Evolutionary conservation across 2,113 vertebrate genomes (phyloP).

Genomic region (Zosterops japonicus): DNA sequence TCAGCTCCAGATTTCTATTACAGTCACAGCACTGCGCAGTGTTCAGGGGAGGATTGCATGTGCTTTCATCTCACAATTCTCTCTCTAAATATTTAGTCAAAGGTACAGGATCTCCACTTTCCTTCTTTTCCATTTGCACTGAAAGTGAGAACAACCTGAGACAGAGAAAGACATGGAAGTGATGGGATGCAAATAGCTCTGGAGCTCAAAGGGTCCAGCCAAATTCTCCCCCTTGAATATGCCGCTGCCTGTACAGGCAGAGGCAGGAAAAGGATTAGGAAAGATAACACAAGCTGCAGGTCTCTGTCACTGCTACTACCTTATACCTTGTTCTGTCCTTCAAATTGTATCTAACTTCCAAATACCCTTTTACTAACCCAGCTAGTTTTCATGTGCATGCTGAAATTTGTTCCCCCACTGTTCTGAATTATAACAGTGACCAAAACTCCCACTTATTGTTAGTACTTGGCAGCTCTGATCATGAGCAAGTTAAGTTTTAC

Average conservation of each 20-base stretch:
- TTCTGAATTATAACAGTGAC: not conserved
- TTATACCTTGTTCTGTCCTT: not conserved
- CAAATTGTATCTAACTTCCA: not conserved
- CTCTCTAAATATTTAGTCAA: not conserved
- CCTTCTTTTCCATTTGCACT: not conserved
- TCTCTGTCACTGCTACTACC: not conserved
- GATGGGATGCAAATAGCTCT: not conserved
- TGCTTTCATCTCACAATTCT: not conserved
- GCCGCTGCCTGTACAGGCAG: not conserved
- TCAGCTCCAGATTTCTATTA: not conserved
- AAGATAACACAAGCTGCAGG: not conserved
- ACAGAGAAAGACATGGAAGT: not conserved
- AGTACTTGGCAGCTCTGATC: not conserved
- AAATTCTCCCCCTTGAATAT: not conserved
- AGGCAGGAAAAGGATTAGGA: not conserved
- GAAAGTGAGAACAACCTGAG: not conserved
- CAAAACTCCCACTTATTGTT: not conserved
- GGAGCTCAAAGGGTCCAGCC: accelerated
- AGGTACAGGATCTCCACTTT: not conserved
- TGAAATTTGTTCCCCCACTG: not conserved
- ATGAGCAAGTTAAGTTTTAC: not conserved
- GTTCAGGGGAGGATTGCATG: not conserved
- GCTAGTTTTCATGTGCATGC: not conserved
- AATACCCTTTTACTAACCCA: not conserved
- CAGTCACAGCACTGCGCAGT: not conserved